Percentiles rank a stretch among this genome's conserved stretches.
Evolutionary conservation across 2,113 vertebrate genomes (phyloP).

Genomic region (Pygoscelis antarcticus): DNA sequence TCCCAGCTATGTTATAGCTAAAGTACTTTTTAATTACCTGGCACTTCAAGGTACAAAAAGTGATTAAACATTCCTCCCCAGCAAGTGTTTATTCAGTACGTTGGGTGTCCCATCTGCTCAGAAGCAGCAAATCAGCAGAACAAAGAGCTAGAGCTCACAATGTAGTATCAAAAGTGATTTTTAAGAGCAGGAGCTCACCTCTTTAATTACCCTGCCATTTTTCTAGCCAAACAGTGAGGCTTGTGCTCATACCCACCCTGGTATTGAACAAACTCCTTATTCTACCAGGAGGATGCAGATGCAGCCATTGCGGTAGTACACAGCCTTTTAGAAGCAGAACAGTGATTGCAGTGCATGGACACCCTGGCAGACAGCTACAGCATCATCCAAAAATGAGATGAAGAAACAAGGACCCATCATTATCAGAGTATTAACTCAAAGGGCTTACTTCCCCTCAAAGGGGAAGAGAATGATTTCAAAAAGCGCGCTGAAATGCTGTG

Average conservation of each 20-base stretch:
- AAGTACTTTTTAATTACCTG: conserved; percentile 41
- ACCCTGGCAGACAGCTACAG: not conserved
- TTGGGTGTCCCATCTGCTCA: conserved; percentile 63
- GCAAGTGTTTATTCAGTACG: conserved; percentile 58
- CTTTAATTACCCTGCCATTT: conserved; percentile 22
- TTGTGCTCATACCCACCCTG: not conserved
- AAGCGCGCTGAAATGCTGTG: not conserved
- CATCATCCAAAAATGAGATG: not conserved
- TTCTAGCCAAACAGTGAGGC: not conserved
- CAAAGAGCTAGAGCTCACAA: not conserved
- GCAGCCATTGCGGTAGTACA: not conserved
- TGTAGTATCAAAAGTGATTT: not conserved
- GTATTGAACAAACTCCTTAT: not conserved
- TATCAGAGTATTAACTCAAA: not conserved
- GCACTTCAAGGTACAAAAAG: conserved; percentile 23
- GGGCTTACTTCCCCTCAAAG: not conserved
- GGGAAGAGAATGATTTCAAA: not conserved
- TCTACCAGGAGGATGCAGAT: not conserved
- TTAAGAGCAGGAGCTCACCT: not conserved
- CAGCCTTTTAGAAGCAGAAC: not conserved
- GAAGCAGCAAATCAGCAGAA: not conserved
- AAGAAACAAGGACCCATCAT: not conserved
- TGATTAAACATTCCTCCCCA: conserved; percentile 31
- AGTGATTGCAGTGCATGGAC: not conserved
- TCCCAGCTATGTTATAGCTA: not conserved